Conservation (phyloP, 2,113 vertebrate species). For the Recurvirostra avosetta region DNA sequence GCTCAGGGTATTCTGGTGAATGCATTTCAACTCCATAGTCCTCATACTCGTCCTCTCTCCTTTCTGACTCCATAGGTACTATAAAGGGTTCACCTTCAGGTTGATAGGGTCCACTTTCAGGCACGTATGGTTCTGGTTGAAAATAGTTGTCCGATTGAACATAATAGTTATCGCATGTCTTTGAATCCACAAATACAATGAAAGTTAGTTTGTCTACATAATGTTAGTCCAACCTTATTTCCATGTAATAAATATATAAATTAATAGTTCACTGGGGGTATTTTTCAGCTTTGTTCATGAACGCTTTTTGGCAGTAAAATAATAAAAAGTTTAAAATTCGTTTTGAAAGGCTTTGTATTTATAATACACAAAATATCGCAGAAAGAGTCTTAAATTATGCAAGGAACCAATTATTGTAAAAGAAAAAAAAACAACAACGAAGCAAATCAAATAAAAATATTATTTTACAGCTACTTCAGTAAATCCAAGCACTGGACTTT, state of each 20-base stretch:
- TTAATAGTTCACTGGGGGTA: constrained; percentile 17
- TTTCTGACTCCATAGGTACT: constrained; percentile 79
- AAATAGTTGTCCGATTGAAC: constrained; percentile 89
- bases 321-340: background rate
- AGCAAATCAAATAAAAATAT: constrained; percentile 39
- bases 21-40: constrained; percentile 86
- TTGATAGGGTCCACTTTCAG: constrained; percentile 81
- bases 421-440: background rate
- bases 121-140: constrained; percentile 87
- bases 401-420: background rate
- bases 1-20: constrained; percentile 68
- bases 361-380: constrained; percentile 49
- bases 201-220: constrained; percentile 39
- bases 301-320: constrained; percentile 8
- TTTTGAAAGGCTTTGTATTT: constrained; percentile 26
- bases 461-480: constrained; percentile 42
- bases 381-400: constrained; percentile 48
- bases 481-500: constrained; percentile 42
- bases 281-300: background rate
- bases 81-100: constrained; percentile 82
- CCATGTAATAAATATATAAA: constrained; percentile 60
- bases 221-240: constrained; percentile 45
- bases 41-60: constrained; percentile 82
- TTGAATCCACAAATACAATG: constrained; percentile 65
- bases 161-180: constrained; percentile 73